Percentiles rank a stretch among this genome's conserved stretches.
These are phyloP conservation scores for Himalopsyche kuldschensis DNA, from an alignment of 2,888 invertebrate species.

Conservation along the genomic window DNA sequence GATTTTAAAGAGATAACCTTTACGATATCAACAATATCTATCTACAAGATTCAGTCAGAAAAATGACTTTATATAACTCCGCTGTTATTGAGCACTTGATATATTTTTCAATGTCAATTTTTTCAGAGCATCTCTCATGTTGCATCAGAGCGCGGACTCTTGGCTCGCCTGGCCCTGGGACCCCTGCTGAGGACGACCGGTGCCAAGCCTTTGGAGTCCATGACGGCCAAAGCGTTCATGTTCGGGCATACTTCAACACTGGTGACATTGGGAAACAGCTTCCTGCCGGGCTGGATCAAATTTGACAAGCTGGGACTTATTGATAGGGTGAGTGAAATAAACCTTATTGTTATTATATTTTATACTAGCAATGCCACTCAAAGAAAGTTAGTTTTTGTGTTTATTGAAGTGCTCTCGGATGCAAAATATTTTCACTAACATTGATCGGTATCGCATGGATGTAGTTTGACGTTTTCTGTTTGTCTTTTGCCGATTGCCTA, in stretches of 20 bases:
- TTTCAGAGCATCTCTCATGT: constrained; percentile 81
- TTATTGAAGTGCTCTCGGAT: no score
- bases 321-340: constrained; percentile 66
- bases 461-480: no score
- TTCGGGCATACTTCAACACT: constrained; percentile 83
- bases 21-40: no score
- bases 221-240: constrained; percentile 87
- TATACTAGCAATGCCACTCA: no score
- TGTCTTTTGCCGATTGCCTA: no score
- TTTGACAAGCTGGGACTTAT: constrained; percentile 88
- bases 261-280: constrained; percentile 79
- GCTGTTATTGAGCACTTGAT: not conserved
- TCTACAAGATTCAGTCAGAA: no score
- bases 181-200: constrained; percentile 69
- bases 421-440: no score
- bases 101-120: not conserved
- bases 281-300: constrained; percentile 81
- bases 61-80: no score
- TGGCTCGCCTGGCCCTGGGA: constrained; percentile 72
- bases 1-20: no score
- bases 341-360: no score
- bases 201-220: constrained; percentile 70
- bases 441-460: no score
- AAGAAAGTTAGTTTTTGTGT: no score
- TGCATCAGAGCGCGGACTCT: constrained; percentile 64